Conservation (phyloP, 2,797 vertebrate genomes). For the Vespertilio murinus region DNA sequence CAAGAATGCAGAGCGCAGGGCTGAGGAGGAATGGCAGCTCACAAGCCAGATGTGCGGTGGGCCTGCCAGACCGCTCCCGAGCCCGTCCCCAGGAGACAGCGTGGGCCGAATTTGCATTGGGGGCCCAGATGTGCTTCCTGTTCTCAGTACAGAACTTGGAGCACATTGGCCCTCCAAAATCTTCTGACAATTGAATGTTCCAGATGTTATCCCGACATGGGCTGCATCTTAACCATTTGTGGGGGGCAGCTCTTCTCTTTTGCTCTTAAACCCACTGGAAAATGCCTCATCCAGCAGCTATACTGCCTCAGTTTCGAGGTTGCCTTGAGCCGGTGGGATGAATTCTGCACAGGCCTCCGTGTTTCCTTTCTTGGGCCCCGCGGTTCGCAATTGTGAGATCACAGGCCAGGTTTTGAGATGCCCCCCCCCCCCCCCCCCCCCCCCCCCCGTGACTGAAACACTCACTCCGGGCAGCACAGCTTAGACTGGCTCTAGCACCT, state of each 20-base stretch:
- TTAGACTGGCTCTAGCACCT: background rate
- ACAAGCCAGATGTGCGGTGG: conserved; percentile 63
- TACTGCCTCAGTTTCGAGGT: background rate
- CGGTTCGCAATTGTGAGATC: background rate
- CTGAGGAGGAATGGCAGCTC: conserved; percentile 7
- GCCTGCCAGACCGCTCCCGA: background rate
- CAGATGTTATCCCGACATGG: background rate
- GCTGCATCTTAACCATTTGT: background rate
- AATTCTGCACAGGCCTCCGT: background rate
- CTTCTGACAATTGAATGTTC: background rate
- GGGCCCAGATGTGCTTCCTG: conserved; percentile 18
- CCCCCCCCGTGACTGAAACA: background rate
- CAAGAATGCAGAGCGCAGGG: background rate
- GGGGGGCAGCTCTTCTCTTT: background rate
- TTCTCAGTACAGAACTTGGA: background rate
- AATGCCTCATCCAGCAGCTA: background rate
- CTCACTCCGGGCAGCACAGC: background rate
- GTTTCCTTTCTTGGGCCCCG: background rate
- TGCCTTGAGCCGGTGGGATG: background rate
- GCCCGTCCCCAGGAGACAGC: background rate
- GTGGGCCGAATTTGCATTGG: background rate
- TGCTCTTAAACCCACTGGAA: background rate
- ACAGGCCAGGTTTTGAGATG: background rate
- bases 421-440: background rate
- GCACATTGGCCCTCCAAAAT: background rate